phyloP scores from a whole-genome alignment of 2,797 vertebrate genomes.

The Caiman crocodilus region DNA sequence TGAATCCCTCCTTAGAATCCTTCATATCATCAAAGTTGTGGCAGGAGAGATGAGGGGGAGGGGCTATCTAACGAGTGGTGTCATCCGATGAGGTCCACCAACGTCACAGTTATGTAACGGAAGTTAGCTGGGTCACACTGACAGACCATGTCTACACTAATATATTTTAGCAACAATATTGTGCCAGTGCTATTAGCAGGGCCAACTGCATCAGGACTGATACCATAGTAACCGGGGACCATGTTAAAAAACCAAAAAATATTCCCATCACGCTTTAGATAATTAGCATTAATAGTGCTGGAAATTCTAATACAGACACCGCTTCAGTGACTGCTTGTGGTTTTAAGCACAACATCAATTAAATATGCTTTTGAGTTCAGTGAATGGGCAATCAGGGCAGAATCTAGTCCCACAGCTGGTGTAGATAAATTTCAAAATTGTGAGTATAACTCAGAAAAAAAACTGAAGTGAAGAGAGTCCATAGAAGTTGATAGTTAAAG shows the following conservation, averaged over 20 bases:
- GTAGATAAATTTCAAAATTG: background rate
- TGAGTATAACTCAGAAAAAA: background rate
- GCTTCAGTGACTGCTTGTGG: background rate
- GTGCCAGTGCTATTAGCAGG: background rate
- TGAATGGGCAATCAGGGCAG: background rate
- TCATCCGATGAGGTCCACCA: too few relatives aligned
- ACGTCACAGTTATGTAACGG: background rate
- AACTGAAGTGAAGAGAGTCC: background rate
- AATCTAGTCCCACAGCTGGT: background rate
- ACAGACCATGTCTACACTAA: background rate
- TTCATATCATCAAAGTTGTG: too few relatives aligned
- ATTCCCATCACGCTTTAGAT: background rate
- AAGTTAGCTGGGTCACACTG: background rate
- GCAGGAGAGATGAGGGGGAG: too few relatives aligned
- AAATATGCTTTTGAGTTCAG: background rate
- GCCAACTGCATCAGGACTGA: background rate
- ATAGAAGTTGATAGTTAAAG: conserved; percentile 21
- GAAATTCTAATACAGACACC: background rate
- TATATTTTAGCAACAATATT: background rate
- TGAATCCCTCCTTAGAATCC: too few relatives aligned
- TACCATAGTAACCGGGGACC: background rate
- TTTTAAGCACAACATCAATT: background rate
- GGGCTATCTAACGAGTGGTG: too few relatives aligned
- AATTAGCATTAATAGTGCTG: background rate
- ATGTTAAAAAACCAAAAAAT: background rate